phyloP scores from a whole-genome alignment of 2,113 vertebrate genomes.

The Serranochromis macrocephalus region DNA sequence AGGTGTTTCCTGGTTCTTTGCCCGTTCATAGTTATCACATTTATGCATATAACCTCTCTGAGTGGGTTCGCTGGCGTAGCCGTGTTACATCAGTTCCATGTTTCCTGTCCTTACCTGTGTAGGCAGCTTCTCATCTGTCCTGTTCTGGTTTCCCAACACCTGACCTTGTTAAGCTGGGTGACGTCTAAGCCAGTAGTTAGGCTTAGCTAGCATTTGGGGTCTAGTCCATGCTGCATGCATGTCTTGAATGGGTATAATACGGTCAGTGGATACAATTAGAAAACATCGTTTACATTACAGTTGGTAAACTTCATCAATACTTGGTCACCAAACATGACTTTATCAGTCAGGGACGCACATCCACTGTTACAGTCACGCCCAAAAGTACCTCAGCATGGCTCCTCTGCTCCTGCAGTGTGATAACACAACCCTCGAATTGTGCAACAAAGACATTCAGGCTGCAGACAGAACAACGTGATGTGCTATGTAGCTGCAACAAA shows the following conservation, averaged over 20 bases:
- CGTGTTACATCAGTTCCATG: not conserved
- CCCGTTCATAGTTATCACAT: not conserved
- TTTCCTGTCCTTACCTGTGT: not conserved
- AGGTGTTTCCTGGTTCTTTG: rapidly evolving
- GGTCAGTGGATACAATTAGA: not conserved
- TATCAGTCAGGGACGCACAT: not conserved
- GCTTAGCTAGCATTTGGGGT: not conserved
- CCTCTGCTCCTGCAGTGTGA: not conserved
- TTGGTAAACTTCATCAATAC: not conserved
- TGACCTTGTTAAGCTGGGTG: not conserved
- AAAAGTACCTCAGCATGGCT: not conserved
- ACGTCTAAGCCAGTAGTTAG: rapidly evolving
- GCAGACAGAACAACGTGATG: not conserved
- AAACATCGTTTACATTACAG: not conserved
- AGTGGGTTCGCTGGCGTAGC: not conserved
- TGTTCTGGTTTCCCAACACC: not conserved
- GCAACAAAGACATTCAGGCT: not conserved
- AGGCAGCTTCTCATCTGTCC: not conserved
- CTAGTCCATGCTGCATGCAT: not conserved
- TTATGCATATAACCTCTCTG: not conserved
- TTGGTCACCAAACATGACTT: not conserved
- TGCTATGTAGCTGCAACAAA: not conserved
- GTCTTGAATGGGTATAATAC: not conserved
- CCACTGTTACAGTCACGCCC: not conserved
- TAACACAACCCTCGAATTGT: not conserved